These are phyloP conservation scores for Triplophysa dalaica DNA, from an alignment of 2,113 vertebrate species.

Conservation along the genomic window DNA sequence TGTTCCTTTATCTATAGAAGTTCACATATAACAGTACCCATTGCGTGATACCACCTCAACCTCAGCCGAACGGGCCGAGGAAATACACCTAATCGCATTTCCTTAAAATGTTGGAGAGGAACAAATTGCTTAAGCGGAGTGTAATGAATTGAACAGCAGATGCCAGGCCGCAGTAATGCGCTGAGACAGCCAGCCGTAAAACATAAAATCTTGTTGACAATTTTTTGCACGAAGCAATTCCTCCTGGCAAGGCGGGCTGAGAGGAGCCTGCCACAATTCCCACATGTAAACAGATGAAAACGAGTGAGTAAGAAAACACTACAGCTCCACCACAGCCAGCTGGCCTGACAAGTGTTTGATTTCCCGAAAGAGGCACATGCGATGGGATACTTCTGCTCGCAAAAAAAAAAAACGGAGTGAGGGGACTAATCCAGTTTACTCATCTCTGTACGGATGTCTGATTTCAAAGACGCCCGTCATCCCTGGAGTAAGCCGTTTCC, in stretches of 20 bases:
- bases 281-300: slow-evolving; percentile 56
- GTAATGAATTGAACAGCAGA: slow-evolving; percentile 55
- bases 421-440: slow-evolving; percentile 57
- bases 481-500: slow-evolving; percentile 52
- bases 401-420: not conserved
- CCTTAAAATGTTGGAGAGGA: slow-evolving; percentile 50
- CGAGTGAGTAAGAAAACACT: slow-evolving; percentile 32
- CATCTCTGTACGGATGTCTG: slow-evolving; percentile 52
- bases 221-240: slow-evolving; percentile 50
- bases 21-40: slow-evolving; percentile 37
- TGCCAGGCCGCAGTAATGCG: slow-evolving; percentile 40
- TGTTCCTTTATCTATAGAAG: not conserved
- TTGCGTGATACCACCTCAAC: slow-evolving; percentile 40
- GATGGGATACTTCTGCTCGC: slow-evolving; percentile 9
- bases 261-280: slow-evolving; percentile 36
- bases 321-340: slow-evolving; percentile 38
- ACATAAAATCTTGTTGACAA: slow-evolving; percentile 53
- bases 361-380: slow-evolving; percentile 42
- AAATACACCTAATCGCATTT: slow-evolving; percentile 55
- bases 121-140: slow-evolving; percentile 55
- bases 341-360: slow-evolving; percentile 50
- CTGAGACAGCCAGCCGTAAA: slow-evolving; percentile 54
- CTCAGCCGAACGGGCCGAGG: slow-evolving; percentile 15
- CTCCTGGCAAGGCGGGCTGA: slow-evolving; percentile 41
- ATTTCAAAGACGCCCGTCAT: slow-evolving; percentile 32